Percentiles rank a stretch among this genome's conserved stretches.
Evolutionary conservation across 2,888 invertebrate species (phyloP).

Genomic region (Apamea crenata): DNA sequence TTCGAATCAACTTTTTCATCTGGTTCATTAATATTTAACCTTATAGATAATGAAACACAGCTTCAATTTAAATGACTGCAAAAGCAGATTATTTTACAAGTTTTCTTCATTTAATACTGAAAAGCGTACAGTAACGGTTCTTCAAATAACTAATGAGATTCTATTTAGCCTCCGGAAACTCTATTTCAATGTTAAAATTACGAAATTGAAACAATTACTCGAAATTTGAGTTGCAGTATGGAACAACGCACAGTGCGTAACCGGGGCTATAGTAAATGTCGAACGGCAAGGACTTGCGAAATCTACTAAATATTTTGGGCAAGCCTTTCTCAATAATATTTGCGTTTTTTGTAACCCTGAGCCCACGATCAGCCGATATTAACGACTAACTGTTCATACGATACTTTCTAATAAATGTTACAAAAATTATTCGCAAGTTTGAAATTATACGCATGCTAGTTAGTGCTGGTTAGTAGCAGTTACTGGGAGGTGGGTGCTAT

Average conservation of each 20-base stretch:
- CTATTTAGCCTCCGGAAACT: conserved; percentile 14
- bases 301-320: conserved; percentile 70
- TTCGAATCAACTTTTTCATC: not conserved
- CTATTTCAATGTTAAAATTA: conserved; percentile 46
- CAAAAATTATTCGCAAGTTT: conserved; percentile 46
- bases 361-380: conserved; percentile 56
- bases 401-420: conserved; percentile 66
- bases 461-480: conserved; percentile 4
- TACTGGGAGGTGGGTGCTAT: not conserved
- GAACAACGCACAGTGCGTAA: conserved; percentile 70
- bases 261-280: conserved; percentile 60
- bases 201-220: conserved; percentile 42
- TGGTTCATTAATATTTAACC: not conserved
- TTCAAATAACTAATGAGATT: conserved; percentile 30
- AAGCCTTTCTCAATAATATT: conserved; percentile 74
- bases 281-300: conserved; percentile 70
- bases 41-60: not conserved
- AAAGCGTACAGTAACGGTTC: not conserved
- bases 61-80: not conserved
- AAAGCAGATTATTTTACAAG: not conserved
- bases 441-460: conserved; percentile 23
- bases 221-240: conserved; percentile 48
- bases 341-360: conserved; percentile 75
- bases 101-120: not conserved
- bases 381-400: conserved; percentile 55